Percentiles rank a stretch among this genome's conserved stretches.
phyloP scores from a whole-genome alignment of 2,888 invertebrate species.

The Rhogogaster chlorosoma region DNA sequence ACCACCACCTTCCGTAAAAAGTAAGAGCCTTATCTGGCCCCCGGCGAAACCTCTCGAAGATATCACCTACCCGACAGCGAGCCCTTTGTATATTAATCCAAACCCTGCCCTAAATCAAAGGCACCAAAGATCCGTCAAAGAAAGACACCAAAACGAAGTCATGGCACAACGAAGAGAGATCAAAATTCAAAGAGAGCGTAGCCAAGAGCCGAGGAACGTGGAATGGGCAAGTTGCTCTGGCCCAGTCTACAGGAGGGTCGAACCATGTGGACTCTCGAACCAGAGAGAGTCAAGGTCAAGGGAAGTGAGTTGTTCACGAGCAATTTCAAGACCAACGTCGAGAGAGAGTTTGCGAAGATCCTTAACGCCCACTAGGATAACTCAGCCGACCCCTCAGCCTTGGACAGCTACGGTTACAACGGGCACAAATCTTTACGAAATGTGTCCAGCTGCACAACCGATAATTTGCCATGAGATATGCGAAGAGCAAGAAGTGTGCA shows the following conservation, averaged over 20 bases:
- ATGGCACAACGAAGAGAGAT: constrained; percentile 53
- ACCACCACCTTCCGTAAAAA: constrained; percentile 60
- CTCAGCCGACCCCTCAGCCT: constrained; percentile 73
- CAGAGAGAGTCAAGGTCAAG: constrained; percentile 62
- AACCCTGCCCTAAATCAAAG: constrained; percentile 69
- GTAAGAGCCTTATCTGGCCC: constrained; percentile 72
- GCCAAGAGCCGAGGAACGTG: constrained; percentile 63
- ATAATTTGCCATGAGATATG: constrained; percentile 40
- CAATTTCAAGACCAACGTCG: constrained; percentile 67
- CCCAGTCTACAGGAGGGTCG: constrained; percentile 70
- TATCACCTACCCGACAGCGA: constrained; percentile 74
- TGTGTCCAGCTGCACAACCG: constrained; percentile 59
- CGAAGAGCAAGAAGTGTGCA: constrained; percentile 15
- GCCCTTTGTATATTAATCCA: constrained; percentile 75
- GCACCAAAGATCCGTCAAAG: constrained; percentile 65
- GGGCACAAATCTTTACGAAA: constrained; percentile 68
- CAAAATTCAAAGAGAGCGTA: constrained; percentile 42
- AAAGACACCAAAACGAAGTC: constrained; percentile 69
- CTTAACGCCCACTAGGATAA: constrained; percentile 73
- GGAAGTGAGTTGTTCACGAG: constrained; percentile 56
- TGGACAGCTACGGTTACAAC: constrained; percentile 74
- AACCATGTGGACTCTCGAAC: constrained; percentile 63
- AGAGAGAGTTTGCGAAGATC: constrained; percentile 73
- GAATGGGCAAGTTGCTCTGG: constrained; percentile 72
- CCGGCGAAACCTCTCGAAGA: constrained; percentile 73